Percentiles rank a stretch among this genome's conserved stretches.
Evolutionary conservation across 2,797 vertebrate genomes (phyloP).

Genomic region (Chaenodraco wilsoni): DNA sequence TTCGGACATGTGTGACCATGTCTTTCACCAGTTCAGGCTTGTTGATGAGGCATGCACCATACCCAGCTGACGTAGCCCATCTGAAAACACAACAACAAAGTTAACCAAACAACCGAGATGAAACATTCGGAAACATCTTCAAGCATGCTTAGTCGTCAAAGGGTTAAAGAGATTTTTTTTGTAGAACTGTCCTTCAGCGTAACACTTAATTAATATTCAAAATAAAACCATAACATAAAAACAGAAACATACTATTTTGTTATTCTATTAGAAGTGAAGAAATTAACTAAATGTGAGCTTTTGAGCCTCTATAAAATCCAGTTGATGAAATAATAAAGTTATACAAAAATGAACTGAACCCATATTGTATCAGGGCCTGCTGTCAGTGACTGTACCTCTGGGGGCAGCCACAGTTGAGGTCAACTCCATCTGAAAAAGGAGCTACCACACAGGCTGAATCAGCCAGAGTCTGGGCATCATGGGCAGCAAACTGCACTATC

Average conservation of each 20-base stretch:
- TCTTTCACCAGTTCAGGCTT: slow-evolving; percentile 93
- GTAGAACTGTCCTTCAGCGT: not conserved
- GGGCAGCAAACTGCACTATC: slow-evolving; percentile 96
- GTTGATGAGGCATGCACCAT: slow-evolving; percentile 96
- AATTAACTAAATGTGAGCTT: not conserved
- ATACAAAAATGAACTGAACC: not conserved
- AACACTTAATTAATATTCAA: not conserved
- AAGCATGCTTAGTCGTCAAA: not conserved
- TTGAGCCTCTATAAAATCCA: not conserved
- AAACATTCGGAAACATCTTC: not conserved
- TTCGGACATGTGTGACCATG: slow-evolving; percentile 93
- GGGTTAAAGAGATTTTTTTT: not conserved
- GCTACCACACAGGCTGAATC: slow-evolving; percentile 90
- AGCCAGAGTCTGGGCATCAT: slow-evolving; percentile 91
- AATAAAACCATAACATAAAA: not conserved
- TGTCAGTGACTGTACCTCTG: slow-evolving; percentile 87
- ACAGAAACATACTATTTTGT: not conserved
- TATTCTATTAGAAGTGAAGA: not conserved
- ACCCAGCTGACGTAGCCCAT: slow-evolving; percentile 95
- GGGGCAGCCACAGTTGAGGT: slow-evolving; percentile 98
- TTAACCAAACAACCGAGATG: not conserved
- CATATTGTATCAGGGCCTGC: not conserved
- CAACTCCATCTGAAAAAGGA: slow-evolving; percentile 94
- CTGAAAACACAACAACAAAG: slow-evolving; percentile 78
- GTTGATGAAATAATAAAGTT: not conserved